Base-by-base conservation (phyloP, 1,140 invertebrate genomes). In the Plectrocnemia conspersa region DNA sequence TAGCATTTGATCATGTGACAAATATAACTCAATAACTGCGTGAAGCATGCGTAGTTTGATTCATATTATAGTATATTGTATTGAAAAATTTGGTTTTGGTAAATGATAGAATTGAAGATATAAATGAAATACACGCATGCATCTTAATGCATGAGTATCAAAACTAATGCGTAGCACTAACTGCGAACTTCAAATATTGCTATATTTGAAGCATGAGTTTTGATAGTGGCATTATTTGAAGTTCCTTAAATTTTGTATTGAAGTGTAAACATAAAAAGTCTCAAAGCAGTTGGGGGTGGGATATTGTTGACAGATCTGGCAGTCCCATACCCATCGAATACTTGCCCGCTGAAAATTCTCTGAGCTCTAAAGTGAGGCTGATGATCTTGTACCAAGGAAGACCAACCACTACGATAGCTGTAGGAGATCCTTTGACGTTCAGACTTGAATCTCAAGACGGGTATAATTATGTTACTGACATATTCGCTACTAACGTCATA, bases 401-500 rank as follows among this genome's bases (percentile, higher is more conserved):
- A 61, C 91, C 91, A 0, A 94, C 91, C 0, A 94, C 91, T 0
- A 93, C 91, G 0, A 93, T 95, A 33, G 91, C 91, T 2, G 91
- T 95, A n/a, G 91, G 91, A 9, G 91, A 95, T 76, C 90, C 91
- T 0, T 69, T 95, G 0, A 93, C 90, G 1, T 93, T 95, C 74
- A 79, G 89, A 49, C 68, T 95, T 22, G 91, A 93, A 77, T 85
- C 90, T 0, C 86, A 92, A 70, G 88, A 91, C 66, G 90, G 90
- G 59, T 91, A 91, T 64, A 91, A 91, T 68, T 90, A 91, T 59
- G 80, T 82, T 0, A 86, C 85, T 0, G 91, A 95, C 63, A 93
- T 95, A 50, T 95, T 94, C 66, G 91, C 91, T 1, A 93, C 89
- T 0, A 93, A 94, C 68, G 91, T 93, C 0, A 86, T 93, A n/a